Evolutionary conservation across 1,140 invertebrate species (phyloP).

Genomic region (Sinonovacula constricta): DNA sequence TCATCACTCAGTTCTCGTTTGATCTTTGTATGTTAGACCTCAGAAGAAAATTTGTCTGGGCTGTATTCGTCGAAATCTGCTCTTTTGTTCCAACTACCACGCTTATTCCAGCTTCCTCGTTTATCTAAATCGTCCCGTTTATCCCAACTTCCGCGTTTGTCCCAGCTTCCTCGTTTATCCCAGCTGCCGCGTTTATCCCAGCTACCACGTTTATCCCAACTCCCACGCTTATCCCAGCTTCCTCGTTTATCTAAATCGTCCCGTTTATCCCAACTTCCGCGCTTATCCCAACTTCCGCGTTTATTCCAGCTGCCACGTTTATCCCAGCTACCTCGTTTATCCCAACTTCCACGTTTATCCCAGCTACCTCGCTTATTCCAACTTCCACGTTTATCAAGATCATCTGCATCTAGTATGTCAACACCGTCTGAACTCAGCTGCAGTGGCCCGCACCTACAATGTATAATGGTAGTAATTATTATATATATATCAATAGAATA

Average conservation of each 20-base stretch:
- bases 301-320: slow-evolving; percentile 26
- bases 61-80: too few relatives aligned
- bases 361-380: slow-evolving; percentile 50
- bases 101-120: slow-evolving; percentile 34
- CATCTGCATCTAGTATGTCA: too few relatives aligned
- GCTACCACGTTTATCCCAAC: slow-evolving; percentile 43
- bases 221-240: slow-evolving; percentile 27
- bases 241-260: slow-evolving; percentile 46
- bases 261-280: slow-evolving; percentile 27
- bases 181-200: slow-evolving; percentile 52
- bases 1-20: too few relatives aligned
- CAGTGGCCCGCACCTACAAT: too few relatives aligned
- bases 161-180: slow-evolving; percentile 47
- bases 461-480: too few relatives aligned
- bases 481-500: too few relatives aligned
- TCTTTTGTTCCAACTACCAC: slow-evolving; percentile 31
- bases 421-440: too few relatives aligned
- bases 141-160: slow-evolving; percentile 28
- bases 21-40: too few relatives aligned
- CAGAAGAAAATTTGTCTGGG: too few relatives aligned
- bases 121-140: slow-evolving; percentile 28
- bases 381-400: slow-evolving; percentile 38
- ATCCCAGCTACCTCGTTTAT: slow-evolving; percentile 18
- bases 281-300: slow-evolving; percentile 29
- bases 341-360: slow-evolving; percentile 45